Conservation (phyloP, 2,113 vertebrate species). For the Eidolon helvum region DNA sequence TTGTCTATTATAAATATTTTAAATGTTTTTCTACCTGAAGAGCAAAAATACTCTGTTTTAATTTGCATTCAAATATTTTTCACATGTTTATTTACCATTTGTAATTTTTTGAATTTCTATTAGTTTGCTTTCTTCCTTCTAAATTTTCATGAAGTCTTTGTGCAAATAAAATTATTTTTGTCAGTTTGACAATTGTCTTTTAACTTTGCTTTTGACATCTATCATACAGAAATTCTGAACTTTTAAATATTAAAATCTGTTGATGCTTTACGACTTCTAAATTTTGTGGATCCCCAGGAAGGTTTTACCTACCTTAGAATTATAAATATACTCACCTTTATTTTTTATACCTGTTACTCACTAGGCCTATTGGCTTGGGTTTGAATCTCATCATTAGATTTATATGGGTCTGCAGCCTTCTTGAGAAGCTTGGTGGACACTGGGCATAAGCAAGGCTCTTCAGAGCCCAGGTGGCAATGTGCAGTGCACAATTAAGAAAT, state of each 20-base stretch:
- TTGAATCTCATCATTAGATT: background rate
- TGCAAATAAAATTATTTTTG: background rate
- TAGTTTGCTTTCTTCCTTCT: background rate
- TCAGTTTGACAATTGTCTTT: background rate
- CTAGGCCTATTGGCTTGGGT: background rate
- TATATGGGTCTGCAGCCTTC: background rate
- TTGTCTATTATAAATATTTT: slow-evolving; percentile 22
- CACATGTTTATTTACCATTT: slow-evolving; percentile 16
- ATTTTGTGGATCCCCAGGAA: background rate
- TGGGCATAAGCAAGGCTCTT: background rate
- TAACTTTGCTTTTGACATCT: background rate
- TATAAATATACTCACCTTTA: background rate
- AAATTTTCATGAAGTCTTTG: slow-evolving; percentile 15
- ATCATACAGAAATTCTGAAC: slow-evolving; percentile 1
- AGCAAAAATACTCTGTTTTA: background rate
- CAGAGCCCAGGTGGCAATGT: background rate
- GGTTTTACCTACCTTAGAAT: background rate
- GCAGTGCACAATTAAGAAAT: background rate
- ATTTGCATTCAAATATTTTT: background rate
- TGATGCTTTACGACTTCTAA: background rate
- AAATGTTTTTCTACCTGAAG: background rate
- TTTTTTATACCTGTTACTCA: background rate
- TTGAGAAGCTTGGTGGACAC: background rate
- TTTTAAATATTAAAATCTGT: background rate
- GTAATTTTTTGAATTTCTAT: background rate